Base-by-base conservation (phyloP, 1,140 invertebrate species). In the Tetramorium parvispinum region DNA sequence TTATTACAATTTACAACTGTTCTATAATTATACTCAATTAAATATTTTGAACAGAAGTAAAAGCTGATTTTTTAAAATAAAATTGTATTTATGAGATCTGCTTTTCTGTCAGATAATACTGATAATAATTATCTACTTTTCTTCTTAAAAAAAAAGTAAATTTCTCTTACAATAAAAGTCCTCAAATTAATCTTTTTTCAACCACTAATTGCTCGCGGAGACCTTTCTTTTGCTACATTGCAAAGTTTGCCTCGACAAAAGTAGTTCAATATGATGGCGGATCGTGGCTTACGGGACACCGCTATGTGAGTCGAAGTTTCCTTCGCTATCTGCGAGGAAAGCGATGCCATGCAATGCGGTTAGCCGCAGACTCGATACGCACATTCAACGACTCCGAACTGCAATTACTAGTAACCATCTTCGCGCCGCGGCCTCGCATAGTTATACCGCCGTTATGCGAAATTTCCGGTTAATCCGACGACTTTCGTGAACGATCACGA, bases 321-420 rank as follows among this genome's bases (percentile, higher is more conserved):
- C 76, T 40, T 70, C 81, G 61, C 83, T 88, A 90, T 75, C 86
- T 86, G 79, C 57, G 77, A 76, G 87, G 82, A 81, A 71, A 89
- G 87, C 88, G 51, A 81, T 40, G 59, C 65, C 77, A 89, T 88
- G 91, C 87, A 82, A 85, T 91, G 91, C 78, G 90, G 91, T 91
- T 91, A 93, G 88, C 92, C 90, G 87, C 92, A 93, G 87, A 93
- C 90, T 88, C 89, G 87, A 89, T 89, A 90, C 85, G 78, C 81
- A 76, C 73, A 87, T 77, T 76, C 89, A 91, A 68, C 82, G 88
- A 88, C 76, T 90, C 89, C 92, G 90, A 92, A 92, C 91, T 87
- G 85, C 65, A 83, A 85, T 85, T 87, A 57, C 88, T 75, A 61
- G 79, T 87, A 89, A 90, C 89, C 87, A 77, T 86, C 83, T 89